Base-by-base conservation (phyloP, 2,888 invertebrate species). In the Dysmachus trigonus region DNA sequence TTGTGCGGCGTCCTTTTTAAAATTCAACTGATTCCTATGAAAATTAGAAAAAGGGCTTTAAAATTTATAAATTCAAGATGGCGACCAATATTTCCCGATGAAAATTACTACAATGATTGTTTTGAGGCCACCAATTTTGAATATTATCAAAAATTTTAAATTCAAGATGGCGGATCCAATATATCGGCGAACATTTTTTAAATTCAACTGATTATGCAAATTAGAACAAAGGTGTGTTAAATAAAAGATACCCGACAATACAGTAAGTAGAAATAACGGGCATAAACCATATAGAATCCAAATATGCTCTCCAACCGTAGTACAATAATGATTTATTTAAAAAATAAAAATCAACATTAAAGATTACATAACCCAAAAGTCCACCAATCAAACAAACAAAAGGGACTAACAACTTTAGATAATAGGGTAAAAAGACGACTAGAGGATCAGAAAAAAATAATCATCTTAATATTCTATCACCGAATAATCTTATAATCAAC, bases 401-500 rank as follows among this genome's bases (percentile, higher is more conserved):
- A 91, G 94, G 92, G 73, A 93, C 92, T 90, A 94, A 92, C 88
- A 93, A 90, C 90, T 94, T 94, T 90, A 94, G 90, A 91, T 90
- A 90, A 87, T 91, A 89, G 88, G 93, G 91, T 89, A 94, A 92
- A 93, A 93, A 93, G 93, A 94, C 93, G 90, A 93, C 92, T 91
- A 91, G 91, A 89, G 93, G 93, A 86, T 90, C 91, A 88, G 91
- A 90, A 93, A 94, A 93, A 91, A 94, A 93, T 89, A 94, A 87
- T 91, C 94, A 94, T 86, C 90, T 93, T 91, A 94, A 91, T 87
- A 93, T 89, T 86, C 93, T 92, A 0, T 94, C 94, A 15, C 93
- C 93, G 90, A 94, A 86, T 90, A 94, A 90, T 88, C 89, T 90
- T 83, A 89, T 88, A 86, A 89, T 2, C 88, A 89, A 86, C 88